phyloP scores from a whole-genome alignment of 1,140 invertebrate species.

The Atta texana region DNA sequence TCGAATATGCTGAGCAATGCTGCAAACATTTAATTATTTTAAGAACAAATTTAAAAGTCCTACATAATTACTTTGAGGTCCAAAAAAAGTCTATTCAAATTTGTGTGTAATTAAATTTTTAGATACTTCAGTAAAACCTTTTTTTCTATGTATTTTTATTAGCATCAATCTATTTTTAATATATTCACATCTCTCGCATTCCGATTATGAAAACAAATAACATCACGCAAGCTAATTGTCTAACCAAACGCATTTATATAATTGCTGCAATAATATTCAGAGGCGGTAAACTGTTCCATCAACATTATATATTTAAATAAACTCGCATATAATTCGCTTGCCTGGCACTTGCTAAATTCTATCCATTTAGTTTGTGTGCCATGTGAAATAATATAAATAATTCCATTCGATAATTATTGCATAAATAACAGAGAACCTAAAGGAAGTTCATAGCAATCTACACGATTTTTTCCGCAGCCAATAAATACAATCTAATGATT shows the following conservation, averaged over 20 bases:
- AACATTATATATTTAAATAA: constrained; percentile 29
- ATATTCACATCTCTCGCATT: background rate
- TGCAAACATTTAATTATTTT: no score
- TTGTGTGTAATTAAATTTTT: no score
- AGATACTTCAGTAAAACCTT: no score
- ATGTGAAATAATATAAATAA: background rate
- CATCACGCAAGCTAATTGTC: background rate
- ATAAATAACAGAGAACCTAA: constrained; percentile 9
- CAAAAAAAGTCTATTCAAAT: no score
- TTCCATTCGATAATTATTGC: background rate
- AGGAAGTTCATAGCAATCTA: background rate
- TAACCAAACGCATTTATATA: constrained; percentile 3
- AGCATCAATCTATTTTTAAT: background rate
- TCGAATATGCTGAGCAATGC: no score
- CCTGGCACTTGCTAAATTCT: background rate
- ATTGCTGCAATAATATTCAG: constrained; percentile 17
- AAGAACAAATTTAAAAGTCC: no score
- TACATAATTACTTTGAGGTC: no score
- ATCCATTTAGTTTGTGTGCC: constrained; percentile 1
- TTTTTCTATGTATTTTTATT: background rate
- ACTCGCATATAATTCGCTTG: background rate
- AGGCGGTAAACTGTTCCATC: constrained; percentile 1
- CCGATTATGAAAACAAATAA: background rate
- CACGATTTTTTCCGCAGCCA: constrained; percentile 4
- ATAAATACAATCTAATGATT: background rate